phyloP scores from a whole-genome alignment of 1,140 invertebrate genomes.

The Drosophila baimaii region DNA sequence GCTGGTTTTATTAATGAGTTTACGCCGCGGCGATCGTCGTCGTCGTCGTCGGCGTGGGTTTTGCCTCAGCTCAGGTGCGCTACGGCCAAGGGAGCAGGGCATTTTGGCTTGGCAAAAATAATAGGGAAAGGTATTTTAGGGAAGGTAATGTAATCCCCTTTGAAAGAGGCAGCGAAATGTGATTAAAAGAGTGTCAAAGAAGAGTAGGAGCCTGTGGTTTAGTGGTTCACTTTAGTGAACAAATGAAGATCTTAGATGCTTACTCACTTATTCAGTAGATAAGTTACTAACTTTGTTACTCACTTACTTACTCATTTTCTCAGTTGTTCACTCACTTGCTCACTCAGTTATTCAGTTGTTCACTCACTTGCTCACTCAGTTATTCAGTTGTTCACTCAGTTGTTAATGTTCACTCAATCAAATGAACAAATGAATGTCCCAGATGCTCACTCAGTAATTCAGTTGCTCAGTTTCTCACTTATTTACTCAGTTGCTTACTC shows the following conservation, averaged over 20 bases:
- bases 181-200: no score
- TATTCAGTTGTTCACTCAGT: neutral
- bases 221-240: neutral
- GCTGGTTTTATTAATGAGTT: conserved; percentile 70
- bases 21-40: no score
- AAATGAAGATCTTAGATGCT: neutral
- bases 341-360: neutral
- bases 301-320: no score
- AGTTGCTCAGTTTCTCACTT: no score
- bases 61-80: conserved; percentile 37
- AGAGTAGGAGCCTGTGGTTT: no score
- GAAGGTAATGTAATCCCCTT: neutral
- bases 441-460: neutral
- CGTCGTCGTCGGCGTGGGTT: conserved; percentile 51
- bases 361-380: neutral
- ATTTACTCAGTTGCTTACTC: no score
- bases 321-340: neutral
- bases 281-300: neutral
- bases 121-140: neutral
- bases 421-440: neutral
- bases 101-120: conserved; percentile 4
- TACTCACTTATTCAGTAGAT: neutral
- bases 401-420: no score
- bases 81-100: conserved; percentile 6
- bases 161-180: neutral